phyloP scores from a whole-genome alignment of 2,888 invertebrate genomes.

The Protodeltote pygarga region DNA sequence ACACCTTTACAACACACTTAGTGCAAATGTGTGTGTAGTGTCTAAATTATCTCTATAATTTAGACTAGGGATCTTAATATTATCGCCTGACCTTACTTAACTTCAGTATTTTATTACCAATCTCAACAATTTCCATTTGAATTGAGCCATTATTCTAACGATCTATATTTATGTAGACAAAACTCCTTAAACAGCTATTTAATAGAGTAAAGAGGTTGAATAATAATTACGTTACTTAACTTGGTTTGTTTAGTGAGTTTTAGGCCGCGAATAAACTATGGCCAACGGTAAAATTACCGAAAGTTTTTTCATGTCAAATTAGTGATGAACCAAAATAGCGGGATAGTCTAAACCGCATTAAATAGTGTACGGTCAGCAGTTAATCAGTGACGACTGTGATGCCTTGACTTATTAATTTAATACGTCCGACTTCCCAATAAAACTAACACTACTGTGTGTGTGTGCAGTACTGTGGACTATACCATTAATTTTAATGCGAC shows the following conservation, averaged over 20 bases:
- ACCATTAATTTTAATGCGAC: too few species aligned
- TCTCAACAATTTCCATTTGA: slow-evolving; percentile 29
- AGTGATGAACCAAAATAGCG: slow-evolving; percentile 17
- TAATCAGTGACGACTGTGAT: too few species aligned
- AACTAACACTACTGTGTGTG: too few species aligned
- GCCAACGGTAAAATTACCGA: slow-evolving; percentile 31
- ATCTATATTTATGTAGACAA: slow-evolving; percentile 33
- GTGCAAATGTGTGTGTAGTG: too few species aligned
- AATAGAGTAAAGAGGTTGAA: slow-evolving; percentile 37
- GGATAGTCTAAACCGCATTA: slow-evolving; percentile 13
- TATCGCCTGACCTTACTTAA: slow-evolving; percentile 2
- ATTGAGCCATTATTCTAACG: slow-evolving; percentile 20
- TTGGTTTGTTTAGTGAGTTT: slow-evolving; percentile 28
- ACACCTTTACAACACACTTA: too few species aligned
- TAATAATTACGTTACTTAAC: slow-evolving; percentile 45
- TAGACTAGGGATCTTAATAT: slow-evolving; percentile 4
- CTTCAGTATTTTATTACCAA: slow-evolving; percentile 14
- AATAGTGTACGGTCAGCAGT: slow-evolving; percentile 1
- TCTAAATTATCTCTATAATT: too few species aligned
- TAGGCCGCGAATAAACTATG: slow-evolving; percentile 26
- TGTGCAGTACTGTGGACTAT: too few species aligned
- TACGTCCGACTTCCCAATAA: too few species aligned
- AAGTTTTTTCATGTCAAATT: slow-evolving; percentile 13
- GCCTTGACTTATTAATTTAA: too few species aligned
- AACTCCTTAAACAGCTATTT: slow-evolving; percentile 22